Base-by-base conservation (phyloP, 1,140 invertebrate genomes). In the Hyposmocoma kahamanoa region DNA sequence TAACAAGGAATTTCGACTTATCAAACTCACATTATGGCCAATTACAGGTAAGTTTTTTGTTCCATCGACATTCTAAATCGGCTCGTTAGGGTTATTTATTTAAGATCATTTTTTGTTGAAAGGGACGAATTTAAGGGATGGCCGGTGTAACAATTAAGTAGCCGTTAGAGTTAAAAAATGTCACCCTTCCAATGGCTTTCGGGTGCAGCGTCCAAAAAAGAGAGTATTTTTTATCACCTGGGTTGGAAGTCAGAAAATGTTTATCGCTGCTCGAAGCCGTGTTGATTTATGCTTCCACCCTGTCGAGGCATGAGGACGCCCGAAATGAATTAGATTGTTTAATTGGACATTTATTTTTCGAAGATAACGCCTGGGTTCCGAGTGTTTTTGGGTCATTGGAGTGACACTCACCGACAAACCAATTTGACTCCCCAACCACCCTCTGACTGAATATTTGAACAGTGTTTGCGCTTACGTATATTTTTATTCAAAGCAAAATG, bases 241-340 rank as follows among this genome's bases (percentile, higher is more conserved):
- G 61, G 53, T 63, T 83, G 68, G 75, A 75, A 83, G 77, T 80
- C 78, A 84, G 72, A 83, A 82, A 82, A 82, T 80, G 76, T 85
- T 85, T 83, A 85, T 85, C 79, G 69, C 78, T 68, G 80, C 79
- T 83, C 67, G 62, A 77, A 65, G 68, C 65, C 77, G 76, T 76
- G 79, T 83, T 85, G 82, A 85, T 85, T 85, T 85, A 85, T 83
- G 72, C 47, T 77, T 80, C 76, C 74, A 77, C 73, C 76, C 73
- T 55, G 62, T 62, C 59, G 53, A 67, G 61, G 59, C 67, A 53
- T 45, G 54, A 49, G 56, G 51, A 66, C 48, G 56, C n/a, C 63
- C 53, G 54, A 74, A 81, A 81, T 82, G 72, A 79, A 80, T 85
- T 83, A 81, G 75, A 77, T 76, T 76, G 57, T 79, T 82, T 83